Base-by-base conservation (phyloP, 1,140 invertebrate genomes). In the Drosophila ohnishii region DNA sequence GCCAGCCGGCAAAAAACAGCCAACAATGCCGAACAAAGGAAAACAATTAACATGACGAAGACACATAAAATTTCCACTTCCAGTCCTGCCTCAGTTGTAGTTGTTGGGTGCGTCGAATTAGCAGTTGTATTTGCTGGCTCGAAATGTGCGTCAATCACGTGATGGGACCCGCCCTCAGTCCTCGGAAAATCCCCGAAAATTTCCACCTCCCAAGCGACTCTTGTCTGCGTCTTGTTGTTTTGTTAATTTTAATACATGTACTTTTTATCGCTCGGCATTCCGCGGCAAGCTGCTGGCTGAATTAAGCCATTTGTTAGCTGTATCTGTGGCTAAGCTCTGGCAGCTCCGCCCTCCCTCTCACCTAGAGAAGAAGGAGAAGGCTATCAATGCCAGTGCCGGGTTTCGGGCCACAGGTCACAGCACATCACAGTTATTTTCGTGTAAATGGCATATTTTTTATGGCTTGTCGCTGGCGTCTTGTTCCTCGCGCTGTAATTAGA, bases 21-120 rank as follows among this genome's bases (percentile, higher is more conserved):
- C 76, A 42, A 64, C 51, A 78, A 71, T 53, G 69, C 65, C 50
- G 55, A 77, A 77, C 72, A 76, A 81, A 74, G 77, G 64, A 72
- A 81, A 80, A 87, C 80, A 87, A 88, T 87, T 87, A 87, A 87
- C 83, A 87, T 87, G 84, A 88, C 83, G 80, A 88, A 87, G 80
- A 84, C 84, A 87, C 84, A 87, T 88, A 80, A 88, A 87, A 88
- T 79, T 74, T 77, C 64, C 64, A 73, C 71, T 75, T 74, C 42
- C 48, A 57, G 32, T 53, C 39, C 48, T 19, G 32, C n/a, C 51
- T 1, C 59, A 6, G 55, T 35, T 30, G 32, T 28, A 37, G 37
- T 75, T 59, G 65, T 61, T 80, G 67, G 73, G 59, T 76, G 72
- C 81, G 62, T 71, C 74, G 75, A 78, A 74, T 71, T 75, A 77